phyloP scores from a whole-genome alignment of 1,140 invertebrate species.

The Dreissena polymorpha region DNA sequence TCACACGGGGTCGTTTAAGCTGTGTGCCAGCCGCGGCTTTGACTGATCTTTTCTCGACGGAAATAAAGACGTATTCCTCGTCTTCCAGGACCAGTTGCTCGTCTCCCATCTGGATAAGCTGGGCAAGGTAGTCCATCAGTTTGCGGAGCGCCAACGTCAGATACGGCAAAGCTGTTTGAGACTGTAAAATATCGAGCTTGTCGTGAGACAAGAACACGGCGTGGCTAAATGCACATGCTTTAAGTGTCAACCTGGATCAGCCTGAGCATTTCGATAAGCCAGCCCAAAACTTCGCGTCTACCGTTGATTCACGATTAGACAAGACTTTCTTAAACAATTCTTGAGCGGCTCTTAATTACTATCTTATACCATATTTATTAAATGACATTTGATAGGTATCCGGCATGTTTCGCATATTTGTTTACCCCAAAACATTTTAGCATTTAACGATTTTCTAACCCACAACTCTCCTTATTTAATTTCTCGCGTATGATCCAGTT shows the following conservation, averaged over 20 bases:
- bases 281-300: too few relatives aligned
- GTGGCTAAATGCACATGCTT: not conserved
- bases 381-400: too few relatives aligned
- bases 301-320: too few relatives aligned
- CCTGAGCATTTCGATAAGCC: too few relatives aligned
- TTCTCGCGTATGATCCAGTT: too few relatives aligned
- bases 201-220: not conserved
- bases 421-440: too few relatives aligned
- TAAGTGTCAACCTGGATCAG: not conserved
- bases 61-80: constrained; percentile 34
- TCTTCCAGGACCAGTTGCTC: constrained; percentile 15
- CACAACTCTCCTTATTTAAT: too few relatives aligned
- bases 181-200: constrained; percentile 21
- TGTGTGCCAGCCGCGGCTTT: not conserved
- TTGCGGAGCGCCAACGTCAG: constrained; percentile 21
- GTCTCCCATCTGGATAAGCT: not conserved
- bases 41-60: constrained; percentile 4
- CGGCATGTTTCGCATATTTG: too few relatives aligned
- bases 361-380: too few relatives aligned
- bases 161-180: constrained; percentile 29
- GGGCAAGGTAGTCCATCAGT: constrained; percentile 6
- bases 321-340: too few relatives aligned
- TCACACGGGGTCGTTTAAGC: constrained; percentile 15
- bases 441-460: too few relatives aligned
- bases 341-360: too few relatives aligned